Conservation (phyloP, 2,888 invertebrate species). For the Actias luna region DNA sequence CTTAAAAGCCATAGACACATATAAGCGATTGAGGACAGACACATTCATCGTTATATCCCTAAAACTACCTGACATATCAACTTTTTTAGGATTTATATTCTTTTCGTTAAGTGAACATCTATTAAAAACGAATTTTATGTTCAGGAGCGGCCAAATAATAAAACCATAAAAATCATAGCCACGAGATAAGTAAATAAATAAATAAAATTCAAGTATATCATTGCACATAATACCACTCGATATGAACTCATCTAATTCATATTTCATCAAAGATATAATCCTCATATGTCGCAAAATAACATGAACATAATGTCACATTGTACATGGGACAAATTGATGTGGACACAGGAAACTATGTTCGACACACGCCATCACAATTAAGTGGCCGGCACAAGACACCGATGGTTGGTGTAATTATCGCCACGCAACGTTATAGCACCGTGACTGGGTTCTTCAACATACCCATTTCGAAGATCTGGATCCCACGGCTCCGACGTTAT, state of each 20-base stretch:
- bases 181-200: no score
- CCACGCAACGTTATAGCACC: conserved; percentile 56
- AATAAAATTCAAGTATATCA: no score
- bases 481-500: conserved; percentile 44
- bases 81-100: no score
- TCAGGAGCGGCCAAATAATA: no score
- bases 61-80: no score
- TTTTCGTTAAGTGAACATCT: no score
- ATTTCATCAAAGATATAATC: not conserved
- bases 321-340: conserved; percentile 34
- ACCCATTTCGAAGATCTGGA: conserved; percentile 31
- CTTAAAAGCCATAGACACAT: no score
- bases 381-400: conserved; percentile 57
- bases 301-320: conserved; percentile 14
- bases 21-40: no score
- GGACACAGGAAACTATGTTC: conserved; percentile 54
- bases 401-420: conserved; percentile 62
- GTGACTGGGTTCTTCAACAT: conserved; percentile 39
- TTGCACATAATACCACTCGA: no score
- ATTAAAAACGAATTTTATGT: no score
- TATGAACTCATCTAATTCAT: not conserved
- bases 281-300: conserved; percentile 13
- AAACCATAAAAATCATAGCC: no score
- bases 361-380: conserved; percentile 61
- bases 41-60: no score